Percentiles rank a stretch among this genome's conserved stretches.
These are phyloP conservation scores for fruit fly (Drosophila melanogaster) DNA, from an alignment of 1,140 invertebrate genomes.

Conservation along the genomic window DNA sequence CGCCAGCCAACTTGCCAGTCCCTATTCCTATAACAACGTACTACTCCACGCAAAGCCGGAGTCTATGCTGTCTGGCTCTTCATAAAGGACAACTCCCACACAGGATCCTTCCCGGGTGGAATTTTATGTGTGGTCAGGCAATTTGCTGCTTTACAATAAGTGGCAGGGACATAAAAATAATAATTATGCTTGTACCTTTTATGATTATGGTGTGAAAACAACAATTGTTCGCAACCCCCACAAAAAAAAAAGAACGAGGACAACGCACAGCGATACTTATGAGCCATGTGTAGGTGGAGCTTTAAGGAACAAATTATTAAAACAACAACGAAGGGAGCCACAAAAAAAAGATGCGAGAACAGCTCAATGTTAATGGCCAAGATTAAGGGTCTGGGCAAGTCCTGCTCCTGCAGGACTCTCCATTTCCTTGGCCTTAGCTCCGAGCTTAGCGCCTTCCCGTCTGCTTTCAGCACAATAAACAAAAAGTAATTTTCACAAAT, in stretches of 20 bases:
- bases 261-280: conserved; percentile 67
- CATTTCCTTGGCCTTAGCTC: conserved; percentile 71
- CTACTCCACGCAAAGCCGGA: not conserved
- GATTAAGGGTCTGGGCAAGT: conserved; percentile 9
- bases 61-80: conserved; percentile 24
- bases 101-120: conserved; percentile 24
- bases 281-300: conserved; percentile 66
- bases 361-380: conserved; percentile 75
- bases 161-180: conserved; percentile 82
- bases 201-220: conserved; percentile 83
- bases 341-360: conserved; percentile 46
- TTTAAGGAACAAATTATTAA: conserved; percentile 75
- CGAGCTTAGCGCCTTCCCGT: conserved; percentile 57
- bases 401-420: conserved; percentile 44
- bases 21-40: not conserved
- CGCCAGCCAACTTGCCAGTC: conserved; percentile 25
- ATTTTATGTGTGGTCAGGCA: conserved; percentile 76
- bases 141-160: conserved; percentile 82
- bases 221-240: conserved; percentile 60
- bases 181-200: conserved; percentile 83
- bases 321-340: conserved; percentile 46
- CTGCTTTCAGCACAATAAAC: conserved; percentile 80
- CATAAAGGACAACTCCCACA: conserved; percentile 44
- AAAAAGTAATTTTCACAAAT: conserved; percentile 84
- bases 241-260: conserved; percentile 21